Base-by-base conservation (phyloP, 2,797 vertebrate genomes). In the Leucoraja ocellata region DNA sequence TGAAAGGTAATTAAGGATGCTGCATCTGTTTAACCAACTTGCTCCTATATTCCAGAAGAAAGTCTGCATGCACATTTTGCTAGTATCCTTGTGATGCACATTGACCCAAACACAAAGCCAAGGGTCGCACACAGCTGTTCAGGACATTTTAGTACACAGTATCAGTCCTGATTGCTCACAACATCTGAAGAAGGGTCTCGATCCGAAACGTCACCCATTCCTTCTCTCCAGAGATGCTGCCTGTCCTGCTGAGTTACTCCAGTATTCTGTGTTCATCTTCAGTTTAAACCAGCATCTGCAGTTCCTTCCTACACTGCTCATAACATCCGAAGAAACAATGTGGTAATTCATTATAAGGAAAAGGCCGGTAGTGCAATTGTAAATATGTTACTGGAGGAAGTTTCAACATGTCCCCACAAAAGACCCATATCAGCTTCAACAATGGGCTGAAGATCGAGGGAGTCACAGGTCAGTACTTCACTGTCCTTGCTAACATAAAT, bases 71-170 rank as follows among this genome's bases (percentile, higher is more conserved):
- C 21, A 54, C 23, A 46, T 88, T 91, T 91, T 73, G 71, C 46
- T 91, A 74, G 54, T 92, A 58, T 54, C 68, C 16, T 13, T 76
- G 54, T 74, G 58, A 76, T 54, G 23, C 39, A 74, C 23, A 46
- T 58, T 92, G 71, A 54, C 86, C 63, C 86, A 39, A 65, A 71
- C 90, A 76, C 25, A 36, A 63, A 92, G 68, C 39, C 90, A 92
- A 32, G 71, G 21, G 39, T 36, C 39, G 16, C 16, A 91, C 7
- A 54, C 32, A 74, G 39, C 54, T 16, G n/a, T 91, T 71, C 32
- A n/a, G 16, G 88, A 39, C 36, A 91, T 39, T 54, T 68, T 54
- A 58, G 54, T 25, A 25, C 21, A 9, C 21, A 58, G 46, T 61
- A 91, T 74, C 39, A 71, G 68, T 73, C 61, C 25, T 21, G 23